Base-by-base conservation (phyloP, 2,113 vertebrate species). In the Semicossyphus pulcher region DNA sequence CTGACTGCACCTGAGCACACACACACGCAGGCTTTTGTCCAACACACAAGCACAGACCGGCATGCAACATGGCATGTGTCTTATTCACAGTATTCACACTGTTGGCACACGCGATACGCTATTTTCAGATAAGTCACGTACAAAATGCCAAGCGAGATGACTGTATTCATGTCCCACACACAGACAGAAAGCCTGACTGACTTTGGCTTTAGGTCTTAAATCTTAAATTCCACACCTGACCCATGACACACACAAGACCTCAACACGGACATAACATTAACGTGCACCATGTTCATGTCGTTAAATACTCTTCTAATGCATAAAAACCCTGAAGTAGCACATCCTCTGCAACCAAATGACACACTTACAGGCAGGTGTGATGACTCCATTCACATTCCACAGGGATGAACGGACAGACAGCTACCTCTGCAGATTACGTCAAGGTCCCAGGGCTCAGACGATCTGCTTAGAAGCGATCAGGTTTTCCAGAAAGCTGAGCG, bases 361-460 rank as follows among this genome's bases (percentile, higher is more conserved):
- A 72, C 57, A 54, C 36, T 39, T 14, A 56, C 66, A 32, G 28
- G 10, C 64, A 76, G 61, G 47, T 83, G 71, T 75, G 78, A 86
- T 66, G 78, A 83, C 82, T 72, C 18, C 36, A 60, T 81, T 76
- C 77, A 64, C 72, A 67, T 83, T 82, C 64, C 61, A 11, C n/a
- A 32, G 42, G 41, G 72, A 79, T 32, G 51, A 67, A 51, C 63
- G 76, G 72, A 59, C 71, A 34, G 69, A 69, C 70, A 1, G 44
- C 36, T 63, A 18, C 59, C 23, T 31, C 60, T 65, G 57, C 34
- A 70, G 47, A 81, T 86, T 79, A 80, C 69, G 48, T 84, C 75
- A 79, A 67, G 70, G 53, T 88, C 80, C 68, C 62, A 20, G 37
- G 63, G 36, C 63, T 74, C 69, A 42, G 74, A 53, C 68, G 57